phyloP scores from a whole-genome alignment of 35 echinoderm and acorn worm species.

The Lytechinus pictus region DNA sequence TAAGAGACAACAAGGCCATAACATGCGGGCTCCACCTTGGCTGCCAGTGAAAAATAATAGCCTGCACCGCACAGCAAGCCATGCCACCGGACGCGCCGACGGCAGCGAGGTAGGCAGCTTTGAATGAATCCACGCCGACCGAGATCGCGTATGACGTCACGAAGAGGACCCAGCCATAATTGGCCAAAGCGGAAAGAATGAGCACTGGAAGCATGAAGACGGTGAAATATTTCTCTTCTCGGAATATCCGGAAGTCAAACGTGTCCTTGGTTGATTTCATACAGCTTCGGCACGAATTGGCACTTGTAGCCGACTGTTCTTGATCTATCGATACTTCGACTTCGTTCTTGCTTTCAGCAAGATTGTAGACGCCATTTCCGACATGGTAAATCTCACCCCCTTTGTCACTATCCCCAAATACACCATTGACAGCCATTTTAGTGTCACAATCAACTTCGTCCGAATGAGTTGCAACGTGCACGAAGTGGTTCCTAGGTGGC shows the following conservation, averaged over 20 bases:
- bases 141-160: conserved; percentile 39
- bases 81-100: conserved; percentile 13
- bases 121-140: not conserved
- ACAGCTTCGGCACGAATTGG: not conserved
- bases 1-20: not conserved
- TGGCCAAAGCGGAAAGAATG: not conserved
- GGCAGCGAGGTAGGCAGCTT: conserved; percentile 35
- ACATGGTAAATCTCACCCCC: not conserved
- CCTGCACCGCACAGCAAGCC: not conserved
- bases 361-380: not conserved
- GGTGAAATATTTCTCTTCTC: conserved; percentile 9
- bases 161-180: conserved; percentile 45
- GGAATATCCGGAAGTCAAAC: conserved; percentile 29
- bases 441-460: not conserved
- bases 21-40: conserved; percentile 33
- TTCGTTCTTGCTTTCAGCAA: not conserved
- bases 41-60: not conserved
- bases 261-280: not conserved
- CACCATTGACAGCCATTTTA: not conserved
- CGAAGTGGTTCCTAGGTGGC: not conserved
- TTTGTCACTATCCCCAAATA: not conserved
- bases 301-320: not conserved
- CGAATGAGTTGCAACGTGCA: not conserved
- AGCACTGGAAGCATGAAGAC: conserved; percentile 28
- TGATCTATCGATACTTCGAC: not conserved